Base-by-base conservation (phyloP, 2,113 vertebrate species). In the Paracanthobrama guichenoti region DNA sequence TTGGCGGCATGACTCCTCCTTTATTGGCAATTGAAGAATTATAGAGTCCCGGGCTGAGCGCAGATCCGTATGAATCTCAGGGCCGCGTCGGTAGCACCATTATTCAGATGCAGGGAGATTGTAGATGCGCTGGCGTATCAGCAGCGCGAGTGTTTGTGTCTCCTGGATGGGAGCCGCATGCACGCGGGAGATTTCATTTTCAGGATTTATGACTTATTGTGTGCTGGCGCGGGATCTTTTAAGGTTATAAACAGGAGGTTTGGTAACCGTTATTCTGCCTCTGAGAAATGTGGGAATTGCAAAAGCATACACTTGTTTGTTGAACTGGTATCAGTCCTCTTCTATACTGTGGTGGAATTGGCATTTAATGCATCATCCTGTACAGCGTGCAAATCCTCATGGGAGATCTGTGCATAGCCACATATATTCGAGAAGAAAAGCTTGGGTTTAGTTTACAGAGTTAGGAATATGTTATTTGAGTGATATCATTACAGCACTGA, bases 181-280 rank as follows among this genome's bases (percentile, higher is more conserved):
- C 11, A 67, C 48, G 0, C 46, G 16, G 59, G 74, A 71, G 28
- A 75, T 86, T 86, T 84, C 78, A 84, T 86, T 88, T 82, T 66
- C 62, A 62, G 79, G 79, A 85, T 88, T 86, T 86, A 88, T 85
- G 80, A 79, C 69, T 78, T 59, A 85, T 79, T 69, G 74, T 55
- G n/a, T 24, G 16, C n/a, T 39, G 72, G 28, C n/a, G 59, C 6
- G n/a, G 62, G 42, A 67, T 81, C 55, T 77, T 82, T 28, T 81
- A 60, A 55, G 71, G 55, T 67, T 42, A 66, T 77, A 84, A 82
- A 79, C 72, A 79, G 35, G 31, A 24, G 31, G 31, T 50, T 50
- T 84, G 46, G n/a, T 12, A 42, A 44, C 13, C 59, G 18, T 73
- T 62, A 28, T 64, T 84, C n/a, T 55, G 4, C 0, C 16, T 26